Base-by-base conservation (phyloP, 2,888 invertebrate genomes). In the Eupithecia pulchellata region DNA sequence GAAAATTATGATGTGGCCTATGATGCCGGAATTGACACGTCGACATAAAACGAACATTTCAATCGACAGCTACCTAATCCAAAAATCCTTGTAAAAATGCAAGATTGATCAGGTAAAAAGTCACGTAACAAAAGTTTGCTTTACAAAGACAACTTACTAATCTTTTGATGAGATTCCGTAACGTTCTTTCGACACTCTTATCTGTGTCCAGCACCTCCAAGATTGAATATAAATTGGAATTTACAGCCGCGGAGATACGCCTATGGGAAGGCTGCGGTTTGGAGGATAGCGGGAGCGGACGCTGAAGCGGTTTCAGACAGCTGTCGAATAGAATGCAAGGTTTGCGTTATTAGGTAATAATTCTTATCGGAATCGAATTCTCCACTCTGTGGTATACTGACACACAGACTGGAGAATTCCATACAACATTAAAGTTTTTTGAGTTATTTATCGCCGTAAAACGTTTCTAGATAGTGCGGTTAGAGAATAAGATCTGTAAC, bases 211-310 rank as follows among this genome's bases (percentile, higher is more conserved):
- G 65, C 68, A 17, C 39, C 68, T 52, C 52, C 20, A 34, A 58
- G 58, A 69, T 73, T 69, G 72, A 73, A 73, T 73, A 73, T 73
- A 73, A 73, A 73, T 73, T 69, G 72, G 13, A 69, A 69, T 69
- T 69, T 69, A 73, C 63, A 65, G 61, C 34, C 61, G 42, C 27
- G n/a, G 27, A 34, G 34, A 61, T 20, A 61, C 34, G 32, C 61
- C 61, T 61, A 34, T 61, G 20, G 4, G 8, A 60, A 60, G 58
- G 32, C 9, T 52, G 52, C 20, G 9, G 47, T 11, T 11, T 52
- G 1, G 13, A 25, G 20, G 52, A 3, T 52, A 52, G 52, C 4
- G 25, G 0, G 52, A 25, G 20, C 52, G 52, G 52, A 20, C 11
- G 52, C 25, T 11, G 11, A 52, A 11, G 4, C 25, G 52, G 25